Evolutionary conservation across 2,113 vertebrate genomes (phyloP).

Genomic region (Thamnophis sirtalis): DNA sequence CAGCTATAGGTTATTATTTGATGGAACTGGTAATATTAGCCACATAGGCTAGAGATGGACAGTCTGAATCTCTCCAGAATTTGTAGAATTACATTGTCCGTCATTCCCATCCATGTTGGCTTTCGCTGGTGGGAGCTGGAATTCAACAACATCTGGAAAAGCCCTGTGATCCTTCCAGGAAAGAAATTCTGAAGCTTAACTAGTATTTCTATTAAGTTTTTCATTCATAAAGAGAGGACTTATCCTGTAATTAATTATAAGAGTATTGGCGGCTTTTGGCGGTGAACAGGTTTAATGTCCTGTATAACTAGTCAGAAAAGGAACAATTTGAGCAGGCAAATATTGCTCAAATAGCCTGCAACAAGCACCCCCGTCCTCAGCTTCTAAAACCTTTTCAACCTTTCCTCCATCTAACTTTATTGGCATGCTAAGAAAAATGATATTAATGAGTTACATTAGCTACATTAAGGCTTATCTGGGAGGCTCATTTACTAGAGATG

Average conservation of each 20-base stretch:
- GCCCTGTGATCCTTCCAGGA: neutral
- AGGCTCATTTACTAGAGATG: conserved; percentile 56
- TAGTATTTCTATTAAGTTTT: neutral
- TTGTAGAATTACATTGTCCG: neutral
- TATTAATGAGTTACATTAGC: conserved; percentile 64
- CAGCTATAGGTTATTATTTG: neutral
- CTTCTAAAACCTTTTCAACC: conserved; percentile 3
- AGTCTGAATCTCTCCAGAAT: neutral
- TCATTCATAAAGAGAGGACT: neutral
- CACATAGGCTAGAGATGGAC: neutral
- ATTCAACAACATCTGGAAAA: neutral
- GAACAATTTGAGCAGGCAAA: neutral
- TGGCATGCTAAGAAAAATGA: conserved; percentile 44
- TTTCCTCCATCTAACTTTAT: conserved; percentile 20
- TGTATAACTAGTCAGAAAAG: neutral
- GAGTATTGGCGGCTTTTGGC: neutral
- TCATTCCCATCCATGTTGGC: neutral
- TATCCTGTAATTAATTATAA: conserved; percentile 2
- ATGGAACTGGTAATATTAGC: neutral
- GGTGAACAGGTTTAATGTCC: neutral
- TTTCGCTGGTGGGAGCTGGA: neutral
- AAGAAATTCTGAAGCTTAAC: neutral
- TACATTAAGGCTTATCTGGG: conserved; percentile 71
- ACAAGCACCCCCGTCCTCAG: neutral
- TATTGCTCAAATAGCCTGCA: neutral